Conservation (phyloP, 2,888 invertebrate genomes). For the Euplexia lucipara region DNA sequence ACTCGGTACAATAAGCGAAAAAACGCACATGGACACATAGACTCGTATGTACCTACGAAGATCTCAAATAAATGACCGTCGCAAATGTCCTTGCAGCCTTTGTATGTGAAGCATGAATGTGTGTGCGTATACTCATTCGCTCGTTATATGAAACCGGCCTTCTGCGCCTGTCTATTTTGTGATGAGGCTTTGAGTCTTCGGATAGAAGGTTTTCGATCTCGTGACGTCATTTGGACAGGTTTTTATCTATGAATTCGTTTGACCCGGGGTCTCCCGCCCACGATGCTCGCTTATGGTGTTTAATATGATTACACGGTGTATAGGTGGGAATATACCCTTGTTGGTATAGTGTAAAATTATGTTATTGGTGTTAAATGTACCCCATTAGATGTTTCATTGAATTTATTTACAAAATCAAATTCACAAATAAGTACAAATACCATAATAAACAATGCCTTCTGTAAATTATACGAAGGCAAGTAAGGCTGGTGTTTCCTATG, state of each 20-base stretch:
- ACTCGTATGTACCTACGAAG: background rate
- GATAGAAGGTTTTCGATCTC: conserved; percentile 51
- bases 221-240: conserved; percentile 80
- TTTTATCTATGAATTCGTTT: conserved; percentile 87
- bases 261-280: conserved; percentile 87
- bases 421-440: background rate
- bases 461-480: background rate
- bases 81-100: no score
- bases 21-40: background rate
- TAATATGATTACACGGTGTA: conserved; percentile 66
- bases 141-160: background rate
- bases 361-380: conserved; percentile 27
- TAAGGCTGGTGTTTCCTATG: background rate
- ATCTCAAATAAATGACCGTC: conserved; percentile 1
- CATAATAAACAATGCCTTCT: background rate
- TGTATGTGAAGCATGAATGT: background rate
- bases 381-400: conserved; percentile 12
- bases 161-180: conserved; percentile 22
- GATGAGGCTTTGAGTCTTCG: conserved; percentile 19
- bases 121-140: background rate
- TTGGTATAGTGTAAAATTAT: conserved; percentile 42
- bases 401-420: background rate
- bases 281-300: conserved; percentile 70
- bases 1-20: background rate
- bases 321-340: conserved; percentile 58